Conservation (phyloP, 64 coral and sea anemone species). For the Montipora capricornis region DNA sequence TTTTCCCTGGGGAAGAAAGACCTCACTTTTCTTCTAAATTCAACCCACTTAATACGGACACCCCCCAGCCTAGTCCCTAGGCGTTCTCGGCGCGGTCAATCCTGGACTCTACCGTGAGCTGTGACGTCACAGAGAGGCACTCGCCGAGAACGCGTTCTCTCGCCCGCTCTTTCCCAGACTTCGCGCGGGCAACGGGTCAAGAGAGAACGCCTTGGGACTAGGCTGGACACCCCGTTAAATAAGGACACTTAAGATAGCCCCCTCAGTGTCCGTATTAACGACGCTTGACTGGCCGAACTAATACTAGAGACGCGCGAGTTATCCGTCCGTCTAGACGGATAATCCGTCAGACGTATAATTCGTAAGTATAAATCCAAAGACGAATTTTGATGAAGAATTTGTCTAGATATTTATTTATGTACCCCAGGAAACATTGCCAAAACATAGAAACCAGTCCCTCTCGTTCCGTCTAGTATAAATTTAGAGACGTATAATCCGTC, state of each 20-base stretch:
- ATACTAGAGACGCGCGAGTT: background rate
- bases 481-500: background rate
- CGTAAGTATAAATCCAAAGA: no score
- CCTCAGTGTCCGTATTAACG: background rate
- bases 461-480: background rate
- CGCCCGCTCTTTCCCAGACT: background rate
- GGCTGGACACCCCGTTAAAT: background rate
- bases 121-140: no score
- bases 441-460: background rate
- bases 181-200: background rate
- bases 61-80: no score
- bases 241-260: no score
- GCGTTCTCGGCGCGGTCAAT: no score
- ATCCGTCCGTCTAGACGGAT: background rate
- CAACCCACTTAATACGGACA: no score
- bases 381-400: no score
- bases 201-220: background rate
- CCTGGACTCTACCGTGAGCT: no score
- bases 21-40: no score
- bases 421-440: background rate
- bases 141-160: background rate
- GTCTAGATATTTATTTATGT: no score
- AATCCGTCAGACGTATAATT: background rate
- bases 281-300: no score
- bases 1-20: no score